phyloP scores from a whole-genome alignment of 2,888 invertebrate species.

The Hypsopygia costalis region DNA sequence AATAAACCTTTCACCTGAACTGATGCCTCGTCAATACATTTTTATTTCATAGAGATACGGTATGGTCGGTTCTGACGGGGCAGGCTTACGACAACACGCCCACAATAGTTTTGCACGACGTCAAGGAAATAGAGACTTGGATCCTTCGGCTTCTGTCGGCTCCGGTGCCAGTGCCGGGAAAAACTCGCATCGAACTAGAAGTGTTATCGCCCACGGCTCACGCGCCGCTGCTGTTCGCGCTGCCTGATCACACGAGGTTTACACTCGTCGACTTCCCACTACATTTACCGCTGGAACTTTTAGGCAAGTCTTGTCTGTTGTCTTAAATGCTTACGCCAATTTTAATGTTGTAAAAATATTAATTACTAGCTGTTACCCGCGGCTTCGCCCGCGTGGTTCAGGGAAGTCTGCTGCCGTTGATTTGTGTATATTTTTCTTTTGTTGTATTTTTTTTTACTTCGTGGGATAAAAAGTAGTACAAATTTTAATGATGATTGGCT shows the following conservation, averaged over 20 bases:
- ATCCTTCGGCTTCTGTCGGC: conserved; percentile 96
- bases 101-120: conserved; percentile 95
- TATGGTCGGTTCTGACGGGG: conserved; percentile 97
- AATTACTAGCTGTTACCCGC: no score
- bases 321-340: no score
- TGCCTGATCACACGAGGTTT: conserved; percentile 98
- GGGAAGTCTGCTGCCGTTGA: no score
- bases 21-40: no score
- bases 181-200: conserved; percentile 91
- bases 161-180: conserved; percentile 98
- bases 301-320: no score
- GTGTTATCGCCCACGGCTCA: conserved; percentile 93
- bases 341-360: no score
- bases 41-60: conserved; percentile 94
- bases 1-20: no score
- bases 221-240: conserved; percentile 93
- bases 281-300: conserved; percentile 97
- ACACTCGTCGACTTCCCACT: conserved; percentile 98
- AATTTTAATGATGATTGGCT: no score
- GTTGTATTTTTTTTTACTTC: no score
- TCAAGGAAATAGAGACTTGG: conserved; percentile 99
- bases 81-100: conserved; percentile 90
- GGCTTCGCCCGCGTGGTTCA: no score
- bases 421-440: no score
- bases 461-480: no score